Evolutionary conservation across 2,797 vertebrate species (phyloP), one percentile per base, ranked within the genome.

Genomic region (Acrossocheilus wenchowensis): DNA sequence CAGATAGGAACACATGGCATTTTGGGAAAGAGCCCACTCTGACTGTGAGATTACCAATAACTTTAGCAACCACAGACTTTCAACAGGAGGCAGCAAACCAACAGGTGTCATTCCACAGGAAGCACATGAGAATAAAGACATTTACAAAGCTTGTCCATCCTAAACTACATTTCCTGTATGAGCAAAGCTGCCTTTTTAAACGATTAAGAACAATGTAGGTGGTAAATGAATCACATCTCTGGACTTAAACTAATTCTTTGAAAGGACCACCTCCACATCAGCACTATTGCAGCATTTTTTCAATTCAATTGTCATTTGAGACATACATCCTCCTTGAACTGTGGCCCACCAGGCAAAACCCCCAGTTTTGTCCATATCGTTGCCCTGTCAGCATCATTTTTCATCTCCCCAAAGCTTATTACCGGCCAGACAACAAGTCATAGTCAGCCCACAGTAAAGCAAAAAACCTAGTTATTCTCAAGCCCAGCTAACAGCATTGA

Each of bases 81-180:
- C 78, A 85, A 39, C 71, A 84, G 57, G 77, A 87, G 68, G 48
- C 34, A 39, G 79, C 66, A 69, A 69, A 69, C 36, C 73, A 85
- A 81, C 79, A 82, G 81, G 79, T 82, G 83, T 82, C 83, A 73
- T 75, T 81, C 52, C 73, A 64, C 72, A 85, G 62, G 62, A 60
- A 19, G 30, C 19, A 79, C 10, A 83, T 11, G 43, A 57, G 34
- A 57, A 5, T 21, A 17, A 78, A 77, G 21, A 45, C 50, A 41
- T 81, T 69, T 26, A 19, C 9, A 52, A 48, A 79, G 34, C 39
- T 10, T 23, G 5, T 34, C 45, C 62, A 68, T 64, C 82, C 21
- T 23, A 23, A 30, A 52, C 45, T 41, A 5, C 12, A 15, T 69
- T 52, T 36, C 30, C 21, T 39, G 5, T 30, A 72, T 5, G 23